Conservation (phyloP, 37 sponge, comb jelly and placozoan genomes). For the Ephydatia muelleri region DNA sequence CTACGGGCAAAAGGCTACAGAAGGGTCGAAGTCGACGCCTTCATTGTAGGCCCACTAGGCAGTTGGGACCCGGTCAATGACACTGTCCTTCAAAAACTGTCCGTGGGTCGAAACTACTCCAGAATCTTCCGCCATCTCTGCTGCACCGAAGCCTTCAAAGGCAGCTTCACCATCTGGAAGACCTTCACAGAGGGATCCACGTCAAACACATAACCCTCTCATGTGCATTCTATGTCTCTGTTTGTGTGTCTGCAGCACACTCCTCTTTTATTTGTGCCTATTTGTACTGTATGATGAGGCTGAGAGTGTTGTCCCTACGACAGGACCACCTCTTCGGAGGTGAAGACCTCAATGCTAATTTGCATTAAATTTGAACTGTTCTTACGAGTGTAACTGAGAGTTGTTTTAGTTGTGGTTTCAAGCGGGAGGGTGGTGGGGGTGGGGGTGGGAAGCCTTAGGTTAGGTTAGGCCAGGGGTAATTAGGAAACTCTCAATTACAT, state of each 20-base stretch:
- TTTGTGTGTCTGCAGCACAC: not conserved
- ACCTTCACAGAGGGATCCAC: not conserved
- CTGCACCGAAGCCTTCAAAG: slow-evolving; percentile 12
- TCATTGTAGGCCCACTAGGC: not conserved
- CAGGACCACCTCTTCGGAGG: not conserved
- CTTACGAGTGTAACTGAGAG: not conserved
- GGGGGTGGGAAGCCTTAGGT: too few relatives aligned
- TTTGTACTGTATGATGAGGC: not conserved
- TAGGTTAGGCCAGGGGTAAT: too few relatives aligned
- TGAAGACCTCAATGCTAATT: not conserved
- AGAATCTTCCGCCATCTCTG: slow-evolving; percentile 11
- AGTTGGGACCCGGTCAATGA: slow-evolving; percentile 18
- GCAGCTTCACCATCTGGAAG: slow-evolving; percentile 9
- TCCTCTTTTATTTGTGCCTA: not conserved
- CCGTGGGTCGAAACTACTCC: not conserved
- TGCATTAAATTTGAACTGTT: not conserved
- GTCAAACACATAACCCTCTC: not conserved
- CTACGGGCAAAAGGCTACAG: not conserved
- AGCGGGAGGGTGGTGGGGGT: too few relatives aligned
- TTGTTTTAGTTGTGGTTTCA: too few relatives aligned
- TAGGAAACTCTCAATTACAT: too few relatives aligned
- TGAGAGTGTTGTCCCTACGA: not conserved
- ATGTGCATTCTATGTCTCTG: not conserved
- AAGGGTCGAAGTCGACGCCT: not conserved
- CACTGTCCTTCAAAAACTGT: not conserved